Evolutionary conservation across 1,140 invertebrate genomes (phyloP), one percentile per base, ranked within the genome.

Genomic region (Thalassaphorura encarpata): DNA sequence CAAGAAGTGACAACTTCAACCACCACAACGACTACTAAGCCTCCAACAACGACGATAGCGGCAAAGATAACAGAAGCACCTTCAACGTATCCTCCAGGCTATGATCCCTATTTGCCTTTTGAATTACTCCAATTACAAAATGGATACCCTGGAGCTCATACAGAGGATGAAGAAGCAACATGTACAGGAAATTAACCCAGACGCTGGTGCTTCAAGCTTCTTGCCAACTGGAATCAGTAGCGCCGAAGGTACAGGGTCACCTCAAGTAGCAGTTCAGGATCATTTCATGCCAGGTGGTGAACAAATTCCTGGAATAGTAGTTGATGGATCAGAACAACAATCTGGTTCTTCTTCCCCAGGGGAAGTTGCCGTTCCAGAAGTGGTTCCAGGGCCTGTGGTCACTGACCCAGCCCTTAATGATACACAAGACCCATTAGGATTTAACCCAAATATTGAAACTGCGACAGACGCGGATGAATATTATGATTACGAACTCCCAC

Each of bases 31-130:
- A 42, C 52, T 8, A 41, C 56, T 15, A 31, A 43, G n/a, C 11
- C 29, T 3, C 23, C 58, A 18, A 46, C 48, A 13, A 50, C 56
- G n/a, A 52, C 48, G 16, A n/a, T n/a, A n/a, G n/a, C n/a, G n/a
- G n/a, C n/a, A n/a, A n/a, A n/a, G n/a, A n/a, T n/a, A n/a, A 52
- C 57, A 24, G 43, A 46, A 19, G 33, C 23, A 19, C 31, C n/a
- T 29, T 26, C 49, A 21, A 48, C 43, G 15, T 41, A 36, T 18
- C 41, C 48, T 19, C 43, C 54, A 21, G 50, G 50, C 36, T 57
- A 43, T 41, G 62, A 63, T 26, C 62, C 62, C 2, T 63, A 63
- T 24, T 36, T 63, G 5, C 62, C 62, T 16, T 52, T 63, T 26
- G 62, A 64, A 42, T 45, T 64, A 13, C 33, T 62, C 11, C 56